Base-by-base conservation (phyloP, 1,140 invertebrate genomes). In the Drosophila melanica region DNA sequence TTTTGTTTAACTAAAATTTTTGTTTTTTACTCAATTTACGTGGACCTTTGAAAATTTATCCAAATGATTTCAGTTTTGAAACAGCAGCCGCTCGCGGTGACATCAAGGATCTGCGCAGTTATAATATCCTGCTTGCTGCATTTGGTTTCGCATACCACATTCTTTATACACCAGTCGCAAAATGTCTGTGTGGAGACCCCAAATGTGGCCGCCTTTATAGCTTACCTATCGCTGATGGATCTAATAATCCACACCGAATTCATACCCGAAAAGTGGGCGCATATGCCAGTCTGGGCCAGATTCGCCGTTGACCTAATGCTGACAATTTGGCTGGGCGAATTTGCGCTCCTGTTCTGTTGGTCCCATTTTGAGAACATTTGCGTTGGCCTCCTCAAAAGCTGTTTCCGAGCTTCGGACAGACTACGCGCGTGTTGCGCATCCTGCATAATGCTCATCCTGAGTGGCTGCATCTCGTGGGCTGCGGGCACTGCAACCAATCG, bases 111-210 rank as follows among this genome's bases (percentile, higher is more conserved):
- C 27, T 33, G 5, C 4, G 27, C 27, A n/a, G 33, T 51, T 33
- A 1, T 16, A 7, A 5, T 51, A 11, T 33, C 48, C 3, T 16
- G n/a, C 9, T 5, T 33, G 4, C 8, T 51, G 14, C 48, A 51
- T 16, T 35, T 51, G 48, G n/a, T 7, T n/a, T 3, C 35, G 3
- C n/a, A 27, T n/a, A 51, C 27, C n/a, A 10, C 48, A 11, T 9
- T 51, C 7, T 51, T 51, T 5, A 33, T 51, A 14, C n/a, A 51
- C 48, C 48, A 51, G 48, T 8, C 48, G 48, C 9, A 16, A n/a
- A n/a, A 35, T 1, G n/a, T 30, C 30, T 11, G 14, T 16, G 4
- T 5, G 8, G 30, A 16, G 14, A 51, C 30, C 0, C 9, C 30
- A 11, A 5, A 4, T 18, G 0, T 35, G n/a, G 27, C 27, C 14